Evolutionary conservation across 2,888 invertebrate species (phyloP).

Genomic region (Drosophila kuntzei): DNA sequence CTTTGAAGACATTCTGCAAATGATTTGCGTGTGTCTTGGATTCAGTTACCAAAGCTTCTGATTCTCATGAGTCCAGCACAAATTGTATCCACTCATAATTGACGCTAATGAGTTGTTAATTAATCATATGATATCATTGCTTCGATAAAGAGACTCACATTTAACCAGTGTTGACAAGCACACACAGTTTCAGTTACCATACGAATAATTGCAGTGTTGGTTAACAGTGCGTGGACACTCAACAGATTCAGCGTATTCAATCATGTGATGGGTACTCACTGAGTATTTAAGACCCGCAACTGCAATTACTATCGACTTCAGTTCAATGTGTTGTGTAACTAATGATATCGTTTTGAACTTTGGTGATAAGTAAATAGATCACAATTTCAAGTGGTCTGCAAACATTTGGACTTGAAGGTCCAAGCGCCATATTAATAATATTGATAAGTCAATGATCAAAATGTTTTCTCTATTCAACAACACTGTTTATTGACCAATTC

Average conservation of each 20-base stretch:
- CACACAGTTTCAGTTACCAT: background rate
- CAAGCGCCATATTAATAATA: slow-evolving; percentile 6
- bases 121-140: slow-evolving; percentile 63
- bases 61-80: slow-evolving; percentile 2
- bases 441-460: slow-evolving; percentile 9
- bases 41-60: slow-evolving; percentile 33
- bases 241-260: background rate
- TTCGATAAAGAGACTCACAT: slow-evolving; percentile 18
- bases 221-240: background rate
- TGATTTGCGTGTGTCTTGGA: slow-evolving; percentile 37
- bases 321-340: slow-evolving; percentile 22
- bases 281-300: slow-evolving; percentile 25
- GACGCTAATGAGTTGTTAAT: slow-evolving; percentile 39
- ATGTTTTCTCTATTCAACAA: background rate
- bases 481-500: background rate
- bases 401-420: slow-evolving; percentile 21
- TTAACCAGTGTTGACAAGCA: slow-evolving; percentile 31
- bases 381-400: slow-evolving; percentile 38
- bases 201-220: slow-evolving; percentile 18
- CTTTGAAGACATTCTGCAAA: slow-evolving; percentile 34
- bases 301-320: slow-evolving; percentile 32
- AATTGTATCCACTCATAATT: slow-evolving; percentile 20
- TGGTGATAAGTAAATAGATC: slow-evolving; percentile 27
- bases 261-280: slow-evolving; percentile 40
- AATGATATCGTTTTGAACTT: slow-evolving; percentile 29